phyloP scores from a whole-genome alignment of 2,888 invertebrate genomes.

The Drosophila subsilvestris region DNA sequence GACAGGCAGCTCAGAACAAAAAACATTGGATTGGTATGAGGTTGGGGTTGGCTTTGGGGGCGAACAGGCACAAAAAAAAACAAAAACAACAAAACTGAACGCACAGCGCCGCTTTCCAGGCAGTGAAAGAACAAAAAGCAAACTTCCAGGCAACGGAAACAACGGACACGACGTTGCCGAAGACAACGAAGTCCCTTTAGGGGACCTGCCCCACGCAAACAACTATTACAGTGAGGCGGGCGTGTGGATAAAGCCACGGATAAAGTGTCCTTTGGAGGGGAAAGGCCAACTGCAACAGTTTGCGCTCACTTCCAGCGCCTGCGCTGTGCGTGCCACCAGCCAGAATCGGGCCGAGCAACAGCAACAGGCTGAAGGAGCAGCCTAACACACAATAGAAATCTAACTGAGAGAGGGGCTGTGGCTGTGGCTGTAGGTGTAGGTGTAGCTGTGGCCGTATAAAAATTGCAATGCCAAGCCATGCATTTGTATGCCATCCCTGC shows the following conservation, averaged over 20 bases:
- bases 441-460: slow-evolving; percentile 36
- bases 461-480: slow-evolving; percentile 60
- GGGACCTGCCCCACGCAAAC: slow-evolving; percentile 62
- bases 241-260: slow-evolving; percentile 69
- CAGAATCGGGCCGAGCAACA: slow-evolving; percentile 22
- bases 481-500: slow-evolving; percentile 68
- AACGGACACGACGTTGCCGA: slow-evolving; percentile 16
- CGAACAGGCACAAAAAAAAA: slow-evolving; percentile 21
- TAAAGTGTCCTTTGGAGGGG: slow-evolving; percentile 68
- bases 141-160: slow-evolving; percentile 58
- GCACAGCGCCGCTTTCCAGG: slow-evolving; percentile 60
- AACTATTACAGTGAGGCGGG: slow-evolving; percentile 60
- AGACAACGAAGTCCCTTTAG: slow-evolving; percentile 44
- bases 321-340: slow-evolving; percentile 32
- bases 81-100: slow-evolving; percentile 12
- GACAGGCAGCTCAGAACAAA: slow-evolving; percentile 26
- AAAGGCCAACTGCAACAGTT: slow-evolving; percentile 74
- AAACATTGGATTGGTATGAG: background rate
- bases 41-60: no score
- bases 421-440: background rate
- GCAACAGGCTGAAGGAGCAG: slow-evolving; percentile 68
- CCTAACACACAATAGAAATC: slow-evolving; percentile 15
- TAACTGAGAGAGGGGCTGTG: slow-evolving; percentile 14
- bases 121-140: slow-evolving; percentile 55
- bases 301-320: slow-evolving; percentile 68